A percentile compares a stretch with the other conserved stretches of the same genome.
phyloP scores from a whole-genome alignment of 2,888 invertebrate species.

The Steromphala cineraria region DNA sequence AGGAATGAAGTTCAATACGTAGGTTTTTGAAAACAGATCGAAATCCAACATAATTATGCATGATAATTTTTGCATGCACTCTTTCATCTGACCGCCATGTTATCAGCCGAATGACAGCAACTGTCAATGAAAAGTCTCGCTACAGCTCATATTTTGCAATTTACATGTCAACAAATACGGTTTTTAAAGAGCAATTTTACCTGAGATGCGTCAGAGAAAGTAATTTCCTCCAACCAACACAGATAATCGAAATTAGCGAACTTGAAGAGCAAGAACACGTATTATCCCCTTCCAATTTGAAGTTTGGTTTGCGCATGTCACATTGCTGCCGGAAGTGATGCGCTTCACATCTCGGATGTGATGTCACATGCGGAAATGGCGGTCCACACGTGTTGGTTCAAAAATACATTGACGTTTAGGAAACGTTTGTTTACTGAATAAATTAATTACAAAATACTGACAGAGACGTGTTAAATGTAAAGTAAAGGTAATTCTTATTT shows the following conservation, averaged over 20 bases:
- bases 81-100: slow-evolving; percentile 52
- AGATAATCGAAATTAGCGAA: slow-evolving; percentile 17
- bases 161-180: background rate
- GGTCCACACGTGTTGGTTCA: background rate
- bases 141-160: background rate
- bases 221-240: slow-evolving; percentile 20
- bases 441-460: background rate
- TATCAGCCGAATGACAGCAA: slow-evolving; percentile 23
- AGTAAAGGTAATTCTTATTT: no score
- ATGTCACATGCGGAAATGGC: background rate
- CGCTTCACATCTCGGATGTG: background rate
- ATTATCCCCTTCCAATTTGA: slow-evolving; percentile 21
- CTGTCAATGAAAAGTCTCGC: slow-evolving; percentile 10
- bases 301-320: slow-evolving; percentile 12
- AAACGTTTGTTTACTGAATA: background rate
- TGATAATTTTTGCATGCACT: slow-evolving; percentile 58
- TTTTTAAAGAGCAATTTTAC: background rate
- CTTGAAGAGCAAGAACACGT: slow-evolving; percentile 21
- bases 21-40: slow-evolving; percentile 30
- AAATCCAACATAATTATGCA: slow-evolving; percentile 41
- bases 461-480: no score
- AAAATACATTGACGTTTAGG: background rate
- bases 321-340: slow-evolving; percentile 8
- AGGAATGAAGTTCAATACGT: slow-evolving; percentile 14
- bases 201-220: slow-evolving; percentile 20